phyloP scores from a whole-genome alignment of 2,113 vertebrate species.

The Himantopus leucocephalus region DNA sequence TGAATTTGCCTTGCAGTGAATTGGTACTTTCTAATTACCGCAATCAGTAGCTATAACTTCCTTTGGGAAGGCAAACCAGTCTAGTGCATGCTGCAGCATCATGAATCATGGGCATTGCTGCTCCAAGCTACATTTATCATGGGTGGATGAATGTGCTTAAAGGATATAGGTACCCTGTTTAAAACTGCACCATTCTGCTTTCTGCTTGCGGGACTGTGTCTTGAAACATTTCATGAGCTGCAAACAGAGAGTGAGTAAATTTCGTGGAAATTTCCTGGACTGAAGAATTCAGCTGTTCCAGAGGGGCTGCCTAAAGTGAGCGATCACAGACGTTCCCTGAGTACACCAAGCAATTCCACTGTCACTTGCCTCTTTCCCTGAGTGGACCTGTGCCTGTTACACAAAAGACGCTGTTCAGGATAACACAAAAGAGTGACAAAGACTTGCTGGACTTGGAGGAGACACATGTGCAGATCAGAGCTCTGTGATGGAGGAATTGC shows the following conservation, averaged over 20 bases:
- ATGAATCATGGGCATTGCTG: neutral
- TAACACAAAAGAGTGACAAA: neutral
- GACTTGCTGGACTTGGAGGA: neutral
- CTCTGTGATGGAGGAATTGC: rapidly evolving
- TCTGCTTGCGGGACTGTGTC: neutral
- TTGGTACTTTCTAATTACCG: neutral
- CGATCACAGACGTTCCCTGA: neutral
- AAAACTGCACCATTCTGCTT: neutral
- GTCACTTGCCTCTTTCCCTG: neutral
- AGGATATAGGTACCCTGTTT: neutral
- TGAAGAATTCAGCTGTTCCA: neutral
- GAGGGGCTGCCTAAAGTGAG: neutral
- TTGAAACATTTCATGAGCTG: neutral
- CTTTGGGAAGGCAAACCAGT: neutral
- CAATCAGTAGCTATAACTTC: neutral
- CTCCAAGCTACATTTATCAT: constrained; percentile 18
- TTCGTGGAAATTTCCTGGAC: neutral
- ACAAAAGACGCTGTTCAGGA: neutral
- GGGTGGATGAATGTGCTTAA: neutral
- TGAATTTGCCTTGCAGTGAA: neutral
- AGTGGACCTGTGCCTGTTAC: neutral
- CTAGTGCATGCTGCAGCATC: neutral
- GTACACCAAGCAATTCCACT: neutral
- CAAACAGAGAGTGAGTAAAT: neutral
- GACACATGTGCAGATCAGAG: neutral